These are phyloP conservation scores for Poecile montanus DNA, from an alignment of 2,797 vertebrate species.

Conservation along the genomic window DNA sequence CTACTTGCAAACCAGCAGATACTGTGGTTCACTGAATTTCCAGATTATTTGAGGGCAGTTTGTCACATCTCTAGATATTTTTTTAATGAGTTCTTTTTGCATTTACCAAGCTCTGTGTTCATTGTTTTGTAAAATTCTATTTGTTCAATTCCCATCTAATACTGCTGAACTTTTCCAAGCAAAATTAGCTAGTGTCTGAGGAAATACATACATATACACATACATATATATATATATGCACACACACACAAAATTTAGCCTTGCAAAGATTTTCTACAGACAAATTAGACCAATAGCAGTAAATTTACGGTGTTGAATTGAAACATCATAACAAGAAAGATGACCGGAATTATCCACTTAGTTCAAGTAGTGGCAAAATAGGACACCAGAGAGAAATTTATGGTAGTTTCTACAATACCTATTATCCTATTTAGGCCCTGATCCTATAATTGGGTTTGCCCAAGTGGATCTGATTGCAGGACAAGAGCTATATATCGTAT, in stretches of 20 bases:
- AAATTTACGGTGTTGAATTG: slow-evolving; percentile 54
- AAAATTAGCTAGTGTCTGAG: neutral
- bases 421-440: slow-evolving; percentile 67
- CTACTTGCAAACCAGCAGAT: slow-evolving; percentile 60
- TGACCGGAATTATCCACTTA: slow-evolving; percentile 72
- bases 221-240: neutral
- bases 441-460: slow-evolving; percentile 72
- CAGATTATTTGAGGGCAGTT: slow-evolving; percentile 55
- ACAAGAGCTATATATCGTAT: slow-evolving; percentile 60
- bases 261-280: slow-evolving; percentile 31
- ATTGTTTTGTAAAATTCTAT: slow-evolving; percentile 23
- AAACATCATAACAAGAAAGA: slow-evolving; percentile 69
- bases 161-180: neutral
- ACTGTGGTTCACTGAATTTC: slow-evolving; percentile 39
- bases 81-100: slow-evolving; percentile 56
- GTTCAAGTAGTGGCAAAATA: slow-evolving; percentile 70
- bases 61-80: slow-evolving; percentile 39
- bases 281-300: slow-evolving; percentile 53
- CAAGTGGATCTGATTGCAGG: slow-evolving; percentile 70
- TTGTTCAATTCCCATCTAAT: neutral
- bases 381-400: slow-evolving; percentile 71
- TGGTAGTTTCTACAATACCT: slow-evolving; percentile 70
- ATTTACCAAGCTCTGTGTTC: slow-evolving; percentile 5
- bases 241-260: neutral
- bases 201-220: neutral